Evolutionary conservation across 2,888 invertebrate genomes (phyloP), one percentile per base, ranked within the genome.

Genomic region (Aleiodes alternator): DNA sequence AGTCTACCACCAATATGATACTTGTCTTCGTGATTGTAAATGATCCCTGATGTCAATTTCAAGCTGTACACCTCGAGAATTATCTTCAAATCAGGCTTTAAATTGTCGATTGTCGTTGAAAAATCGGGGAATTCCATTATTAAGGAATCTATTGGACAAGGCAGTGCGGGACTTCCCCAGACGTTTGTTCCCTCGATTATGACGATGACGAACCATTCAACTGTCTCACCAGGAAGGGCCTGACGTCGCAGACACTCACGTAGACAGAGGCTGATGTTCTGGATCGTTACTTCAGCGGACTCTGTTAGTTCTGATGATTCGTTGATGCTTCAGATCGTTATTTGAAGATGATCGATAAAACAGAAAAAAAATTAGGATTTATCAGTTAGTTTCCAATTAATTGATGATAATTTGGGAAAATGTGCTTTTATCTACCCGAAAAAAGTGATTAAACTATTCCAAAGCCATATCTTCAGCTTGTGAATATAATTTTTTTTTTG

Each of bases 51-150:
- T n/a, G 8, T 48, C 23, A 91, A 81, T 8, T 90, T 88, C 68
- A 92, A 81, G 77, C 90, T 90, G 75, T 90, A 92, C 16, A 92
- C 85, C 73, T 90, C 89, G 5, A 91, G 86, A 11, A 85, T 87
- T 12, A 92, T 84, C 69, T 89, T 87, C 57, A 91, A 90, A 68
- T 89, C 83, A 0, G 90, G 82, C 0, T 81, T 79, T 0, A 90
- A 76, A 34, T 89, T 84, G 80, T 84, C 82, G 11, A 83, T 84
- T 50, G 92, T 90, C 0, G 77, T 77, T 43, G 88, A 83, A 3
- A 72, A 64, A 4, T 84, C 87, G 0, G 84, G 80, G 72, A 90
- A 88, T 5, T 75, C 73, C 0, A 90, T 81, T 48, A 80, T 80
- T 0, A 79, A 56, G 51, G 81, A 82, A 43, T 82, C 82, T 55